A percentile compares a stretch with the other conserved stretches of the same genome.
These are phyloP conservation scores for Nemoura dubitans DNA, from an alignment of 2,888 invertebrate species.

Conservation along the genomic window DNA sequence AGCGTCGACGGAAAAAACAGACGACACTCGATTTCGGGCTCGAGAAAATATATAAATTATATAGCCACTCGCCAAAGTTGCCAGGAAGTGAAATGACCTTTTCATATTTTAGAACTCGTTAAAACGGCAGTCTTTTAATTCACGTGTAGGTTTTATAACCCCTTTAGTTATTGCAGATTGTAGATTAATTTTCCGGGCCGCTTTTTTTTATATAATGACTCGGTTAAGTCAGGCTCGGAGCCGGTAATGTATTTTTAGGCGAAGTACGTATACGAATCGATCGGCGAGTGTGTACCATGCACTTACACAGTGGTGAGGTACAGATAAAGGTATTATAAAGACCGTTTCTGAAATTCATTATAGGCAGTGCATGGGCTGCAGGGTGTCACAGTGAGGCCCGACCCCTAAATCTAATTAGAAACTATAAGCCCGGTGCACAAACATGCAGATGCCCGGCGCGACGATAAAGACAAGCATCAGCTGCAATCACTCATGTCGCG, in stretches of 20 bases:
- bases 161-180: conserved; percentile 26
- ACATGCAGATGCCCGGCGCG: not conserved
- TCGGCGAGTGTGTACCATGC: not conserved
- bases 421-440: not conserved
- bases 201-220: not conserved
- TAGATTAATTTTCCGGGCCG: not conserved
- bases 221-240: too few relatives aligned
- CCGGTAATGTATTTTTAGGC: not conserved
- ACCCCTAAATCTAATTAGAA: not conserved
- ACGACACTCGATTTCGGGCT: not conserved
- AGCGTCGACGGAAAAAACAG: too few relatives aligned
- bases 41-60: not conserved
- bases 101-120: conserved; percentile 30
- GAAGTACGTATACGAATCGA: not conserved
- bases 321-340: not conserved
- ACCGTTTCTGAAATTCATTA: not conserved
- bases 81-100: conserved; percentile 33
- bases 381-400: not conserved
- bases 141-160: conserved; percentile 13
- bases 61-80: not conserved
- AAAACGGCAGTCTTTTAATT: conserved; percentile 16
- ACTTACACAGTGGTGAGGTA: not conserved
- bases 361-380: not conserved
- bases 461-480: not conserved
- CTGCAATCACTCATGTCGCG: not conserved